Percentiles rank a stretch among this genome's conserved stretches.
Evolutionary conservation across 2,888 invertebrate genomes (phyloP).

Genomic region (Venustoraphidia nigricollis): DNA sequence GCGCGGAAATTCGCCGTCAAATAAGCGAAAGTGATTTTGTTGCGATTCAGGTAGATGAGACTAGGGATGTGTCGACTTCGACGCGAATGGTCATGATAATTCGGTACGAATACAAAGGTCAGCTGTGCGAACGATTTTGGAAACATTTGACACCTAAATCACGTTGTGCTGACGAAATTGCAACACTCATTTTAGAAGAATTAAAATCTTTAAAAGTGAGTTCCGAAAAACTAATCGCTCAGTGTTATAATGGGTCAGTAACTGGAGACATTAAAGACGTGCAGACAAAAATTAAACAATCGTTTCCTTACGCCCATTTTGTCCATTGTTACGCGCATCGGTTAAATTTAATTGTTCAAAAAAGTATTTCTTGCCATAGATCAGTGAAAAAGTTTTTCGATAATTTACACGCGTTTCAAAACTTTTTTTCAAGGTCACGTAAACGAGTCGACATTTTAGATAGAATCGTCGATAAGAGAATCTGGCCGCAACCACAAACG

Average conservation of each 20-base stretch:
- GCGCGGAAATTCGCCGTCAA: too few species aligned
- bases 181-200: slow-evolving; percentile 11
- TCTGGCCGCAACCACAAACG: slow-evolving; percentile 9
- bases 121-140: too few species aligned
- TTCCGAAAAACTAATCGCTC: slow-evolving; percentile 15
- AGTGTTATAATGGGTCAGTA: slow-evolving; percentile 17
- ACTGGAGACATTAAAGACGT: slow-evolving; percentile 15
- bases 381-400: slow-evolving; percentile 13
- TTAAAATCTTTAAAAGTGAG: slow-evolving; percentile 6
- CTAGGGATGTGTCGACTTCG: too few species aligned
- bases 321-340: slow-evolving; percentile 16
- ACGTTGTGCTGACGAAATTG: too few species aligned
- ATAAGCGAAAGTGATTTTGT: too few species aligned
- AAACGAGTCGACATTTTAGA: slow-evolving; percentile 9
- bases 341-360: slow-evolving; percentile 13
- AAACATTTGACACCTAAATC: too few species aligned
- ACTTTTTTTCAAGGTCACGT: slow-evolving; percentile 5
- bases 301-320: slow-evolving; percentile 10
- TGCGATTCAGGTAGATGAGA: too few species aligned
- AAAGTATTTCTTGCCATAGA: slow-evolving; percentile 7
- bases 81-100: too few species aligned
- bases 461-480: slow-evolving; percentile 8
- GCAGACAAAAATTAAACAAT: slow-evolving; percentile 13
- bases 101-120: too few species aligned
- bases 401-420: slow-evolving; percentile 8